Evolutionary conservation across 2,113 vertebrate species (phyloP).

Genomic region (Micronisus gabar): DNA sequence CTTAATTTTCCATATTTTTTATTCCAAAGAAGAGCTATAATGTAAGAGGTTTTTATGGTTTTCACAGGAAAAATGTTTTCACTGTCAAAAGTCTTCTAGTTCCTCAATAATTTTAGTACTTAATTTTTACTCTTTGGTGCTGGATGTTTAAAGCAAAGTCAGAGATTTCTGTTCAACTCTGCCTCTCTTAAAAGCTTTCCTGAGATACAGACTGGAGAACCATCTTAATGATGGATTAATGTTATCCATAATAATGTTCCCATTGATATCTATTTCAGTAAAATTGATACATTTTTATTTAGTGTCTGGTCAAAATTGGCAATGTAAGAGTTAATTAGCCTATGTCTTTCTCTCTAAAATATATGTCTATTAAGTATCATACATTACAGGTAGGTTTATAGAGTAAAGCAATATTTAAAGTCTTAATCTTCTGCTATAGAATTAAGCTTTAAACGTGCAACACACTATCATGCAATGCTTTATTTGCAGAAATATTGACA

Average conservation of each 20-base stretch:
- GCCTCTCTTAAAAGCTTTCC: neutral
- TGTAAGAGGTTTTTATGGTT: fast-evolving
- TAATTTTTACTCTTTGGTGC: neutral
- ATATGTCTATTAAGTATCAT: fast-evolving
- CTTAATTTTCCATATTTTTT: neutral
- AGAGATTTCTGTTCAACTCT: neutral
- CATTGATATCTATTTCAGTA: neutral
- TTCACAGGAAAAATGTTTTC: fast-evolving
- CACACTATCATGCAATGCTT: neutral
- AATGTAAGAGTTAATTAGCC: neutral
- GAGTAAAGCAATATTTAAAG: neutral
- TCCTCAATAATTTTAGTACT: neutral
- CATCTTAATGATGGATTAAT: neutral
- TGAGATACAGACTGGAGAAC: neutral
- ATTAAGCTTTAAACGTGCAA: neutral
- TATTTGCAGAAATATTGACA: neutral
- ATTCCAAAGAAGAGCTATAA: neutral
- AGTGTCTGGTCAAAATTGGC: neutral
- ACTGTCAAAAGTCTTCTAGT: neutral
- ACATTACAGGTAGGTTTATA: neutral
- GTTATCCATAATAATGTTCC: neutral
- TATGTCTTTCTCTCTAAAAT: neutral
- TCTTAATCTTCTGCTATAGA: neutral
- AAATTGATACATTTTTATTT: neutral
- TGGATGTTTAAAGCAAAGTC: neutral